Evolutionary conservation across 1,140 invertebrate genomes (phyloP).

Genomic region (Ceratosolen solmsi): DNA sequence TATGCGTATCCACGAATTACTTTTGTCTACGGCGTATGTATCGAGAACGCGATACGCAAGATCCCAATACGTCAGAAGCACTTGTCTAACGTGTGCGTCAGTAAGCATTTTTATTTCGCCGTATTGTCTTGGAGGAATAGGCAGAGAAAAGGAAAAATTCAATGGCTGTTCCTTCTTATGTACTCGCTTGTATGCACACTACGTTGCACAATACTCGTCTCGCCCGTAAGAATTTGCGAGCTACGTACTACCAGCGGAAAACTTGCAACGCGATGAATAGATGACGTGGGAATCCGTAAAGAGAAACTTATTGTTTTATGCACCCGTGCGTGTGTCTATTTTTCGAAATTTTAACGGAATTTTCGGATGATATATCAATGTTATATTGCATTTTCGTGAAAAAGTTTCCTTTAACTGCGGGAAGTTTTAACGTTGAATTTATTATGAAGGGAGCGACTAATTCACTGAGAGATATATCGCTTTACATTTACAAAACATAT

Average conservation of each 20-base stretch:
- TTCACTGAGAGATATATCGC: too few relatives aligned
- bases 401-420: not conserved
- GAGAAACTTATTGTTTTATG: constrained; percentile 18
- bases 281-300: constrained; percentile 20
- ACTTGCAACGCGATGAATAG: constrained; percentile 44
- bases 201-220: constrained; percentile 16
- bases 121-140: not conserved
- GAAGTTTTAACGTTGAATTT: too few relatives aligned
- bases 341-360: not conserved
- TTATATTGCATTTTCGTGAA: not conserved
- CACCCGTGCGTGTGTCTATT: not conserved
- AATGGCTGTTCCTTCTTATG: constrained; percentile 10
- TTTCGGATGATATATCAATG: not conserved
- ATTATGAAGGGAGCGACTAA: too few relatives aligned
- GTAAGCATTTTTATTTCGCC: not conserved
- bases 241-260: constrained; percentile 45
- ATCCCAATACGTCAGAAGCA: not conserved
- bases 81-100: not conserved
- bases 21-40: not conserved
- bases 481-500: too few relatives aligned
- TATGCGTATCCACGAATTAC: not conserved
- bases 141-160: not conserved
- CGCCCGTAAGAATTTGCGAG: constrained; percentile 20
- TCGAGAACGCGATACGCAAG: not conserved
- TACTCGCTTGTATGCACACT: not conserved